These are phyloP conservation scores for Mesorhabditis sp. DNA, from an alignment of 2,888 invertebrate species.

Conservation along the genomic window DNA sequence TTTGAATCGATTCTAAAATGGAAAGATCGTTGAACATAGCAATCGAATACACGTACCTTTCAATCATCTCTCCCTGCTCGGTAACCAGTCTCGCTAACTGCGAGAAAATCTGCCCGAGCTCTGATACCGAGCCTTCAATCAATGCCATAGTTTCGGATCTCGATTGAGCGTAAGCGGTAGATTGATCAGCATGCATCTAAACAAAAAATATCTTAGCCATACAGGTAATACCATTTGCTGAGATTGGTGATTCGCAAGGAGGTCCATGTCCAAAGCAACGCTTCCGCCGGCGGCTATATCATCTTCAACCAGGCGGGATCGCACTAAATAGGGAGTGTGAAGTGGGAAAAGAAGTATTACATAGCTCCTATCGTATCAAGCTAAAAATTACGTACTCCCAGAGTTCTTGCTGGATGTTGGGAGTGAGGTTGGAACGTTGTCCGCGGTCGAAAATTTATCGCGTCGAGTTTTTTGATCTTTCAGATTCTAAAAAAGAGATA, in stretches of 20 bases:
- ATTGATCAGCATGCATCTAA: slow-evolving; percentile 16
- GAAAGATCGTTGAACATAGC: neutral
- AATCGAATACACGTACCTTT: slow-evolving; percentile 28
- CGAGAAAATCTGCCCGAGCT: slow-evolving; percentile 89
- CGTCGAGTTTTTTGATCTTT: slow-evolving; percentile 88
- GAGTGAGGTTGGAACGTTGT: slow-evolving; percentile 53
- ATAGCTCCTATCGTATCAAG: neutral
- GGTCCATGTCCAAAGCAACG: slow-evolving; percentile 81
- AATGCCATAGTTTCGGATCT: slow-evolving; percentile 97
- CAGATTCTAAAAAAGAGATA: slow-evolving; percentile 69
- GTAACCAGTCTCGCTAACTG: slow-evolving; percentile 78
- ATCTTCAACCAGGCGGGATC: slow-evolving; percentile 63
- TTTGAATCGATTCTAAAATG: slow-evolving; percentile 83
- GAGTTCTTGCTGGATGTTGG: slow-evolving; percentile 60
- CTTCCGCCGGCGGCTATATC: slow-evolving; percentile 62
- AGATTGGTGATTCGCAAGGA: slow-evolving; percentile 54
- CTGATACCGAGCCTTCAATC: slow-evolving; percentile 96
- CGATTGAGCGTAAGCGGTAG: slow-evolving; percentile 65
- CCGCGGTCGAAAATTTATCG: slow-evolving; percentile 72
- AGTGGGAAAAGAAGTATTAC: neutral
- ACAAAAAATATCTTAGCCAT: neutral
- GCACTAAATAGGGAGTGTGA: slow-evolving; percentile 58
- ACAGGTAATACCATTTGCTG: slow-evolving; percentile 19
- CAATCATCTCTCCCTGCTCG: slow-evolving; percentile 87
- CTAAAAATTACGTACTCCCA: slow-evolving; percentile 47